These are phyloP conservation scores for Athripsodes cinereus DNA, from an alignment of 2,888 invertebrate species.

Conservation along the genomic window DNA sequence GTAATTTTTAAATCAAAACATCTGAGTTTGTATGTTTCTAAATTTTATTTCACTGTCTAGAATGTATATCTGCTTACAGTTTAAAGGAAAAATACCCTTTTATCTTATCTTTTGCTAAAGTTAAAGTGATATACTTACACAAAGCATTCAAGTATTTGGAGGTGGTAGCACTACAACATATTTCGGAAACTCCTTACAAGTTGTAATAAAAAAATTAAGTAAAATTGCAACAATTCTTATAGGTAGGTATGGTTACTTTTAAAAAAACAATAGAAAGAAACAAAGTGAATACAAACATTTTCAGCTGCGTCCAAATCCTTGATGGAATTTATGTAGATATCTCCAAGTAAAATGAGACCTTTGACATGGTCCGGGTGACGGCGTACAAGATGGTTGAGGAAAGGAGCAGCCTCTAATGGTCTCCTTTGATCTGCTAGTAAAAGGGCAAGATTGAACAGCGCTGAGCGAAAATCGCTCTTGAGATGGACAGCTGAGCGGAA, in stretches of 20 bases:
- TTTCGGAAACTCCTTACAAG: too few species aligned
- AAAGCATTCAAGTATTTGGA: too few species aligned
- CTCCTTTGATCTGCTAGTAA: conserved; percentile 82
- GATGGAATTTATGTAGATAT: conserved; percentile 93
- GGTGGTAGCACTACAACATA: too few species aligned
- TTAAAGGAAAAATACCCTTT: too few species aligned
- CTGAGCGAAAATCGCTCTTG: conserved; percentile 86
- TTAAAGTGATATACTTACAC: too few species aligned
- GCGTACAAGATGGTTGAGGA: conserved; percentile 82
- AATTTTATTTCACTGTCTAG: too few species aligned
- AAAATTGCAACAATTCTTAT: too few species aligned
- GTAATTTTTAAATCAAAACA: too few species aligned
- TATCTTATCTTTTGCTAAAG: too few species aligned
- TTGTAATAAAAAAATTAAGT: too few species aligned
- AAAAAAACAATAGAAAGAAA: not conserved
- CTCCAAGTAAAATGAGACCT: conserved; percentile 87
- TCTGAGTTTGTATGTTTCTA: too few species aligned
- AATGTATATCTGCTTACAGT: too few species aligned
- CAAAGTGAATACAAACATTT: conserved; percentile 67
- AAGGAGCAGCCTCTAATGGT: conserved; percentile 87
- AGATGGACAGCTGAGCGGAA: conserved; percentile 83
- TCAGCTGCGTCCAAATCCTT: conserved; percentile 93
- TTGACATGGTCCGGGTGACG: conserved; percentile 92
- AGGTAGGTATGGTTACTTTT: not conserved
- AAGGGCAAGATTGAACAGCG: conserved; percentile 89